phyloP scores from a whole-genome alignment of 2,113 vertebrate species.

The Silurus meridionalis region DNA sequence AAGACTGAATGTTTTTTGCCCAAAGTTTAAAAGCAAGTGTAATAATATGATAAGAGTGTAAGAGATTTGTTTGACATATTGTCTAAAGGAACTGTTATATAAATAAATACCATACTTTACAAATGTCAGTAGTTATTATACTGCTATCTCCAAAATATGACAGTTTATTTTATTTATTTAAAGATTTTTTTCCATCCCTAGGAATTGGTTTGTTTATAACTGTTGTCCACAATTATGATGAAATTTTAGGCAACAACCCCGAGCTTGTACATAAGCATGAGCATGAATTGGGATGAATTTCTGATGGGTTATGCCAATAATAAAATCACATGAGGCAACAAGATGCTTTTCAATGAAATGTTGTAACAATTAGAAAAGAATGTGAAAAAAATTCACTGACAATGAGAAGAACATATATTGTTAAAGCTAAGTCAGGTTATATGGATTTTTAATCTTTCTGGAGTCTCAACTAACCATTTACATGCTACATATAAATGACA shows the following conservation, averaged over 20 bases:
- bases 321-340: slow-evolving; percentile 25
- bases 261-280: background rate
- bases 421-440: background rate
- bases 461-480: background rate
- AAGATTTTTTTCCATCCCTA: background rate
- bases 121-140: background rate
- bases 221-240: background rate
- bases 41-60: background rate
- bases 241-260: slow-evolving; percentile 8
- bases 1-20: background rate
- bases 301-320: background rate
- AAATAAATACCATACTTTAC: background rate
- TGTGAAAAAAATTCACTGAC: background rate
- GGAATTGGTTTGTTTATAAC: background rate
- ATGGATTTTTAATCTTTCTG: background rate
- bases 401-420: background rate
- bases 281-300: background rate
- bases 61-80: background rate
- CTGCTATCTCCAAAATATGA: background rate
- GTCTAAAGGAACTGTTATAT: background rate
- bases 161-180: background rate
- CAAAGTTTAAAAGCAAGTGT: background rate
- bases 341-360: background rate
- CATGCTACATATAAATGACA: background rate
- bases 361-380: background rate